Conservation (phyloP, 2,888 invertebrate genomes). For the Euspilapteryx auroguttella region DNA sequence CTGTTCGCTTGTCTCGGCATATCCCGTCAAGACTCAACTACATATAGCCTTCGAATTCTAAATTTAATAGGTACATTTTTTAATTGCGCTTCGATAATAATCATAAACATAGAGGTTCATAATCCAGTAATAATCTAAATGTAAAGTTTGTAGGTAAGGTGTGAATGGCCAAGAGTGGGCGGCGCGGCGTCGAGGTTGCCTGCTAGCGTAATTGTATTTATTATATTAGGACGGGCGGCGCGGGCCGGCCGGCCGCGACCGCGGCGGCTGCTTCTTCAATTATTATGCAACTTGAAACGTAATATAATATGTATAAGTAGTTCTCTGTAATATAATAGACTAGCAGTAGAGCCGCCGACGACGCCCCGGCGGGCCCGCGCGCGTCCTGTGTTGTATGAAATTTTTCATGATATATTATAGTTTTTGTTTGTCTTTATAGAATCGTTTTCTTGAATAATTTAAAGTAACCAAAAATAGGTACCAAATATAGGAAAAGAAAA, state of each 20-base stretch:
- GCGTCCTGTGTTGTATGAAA: conserved; percentile 35
- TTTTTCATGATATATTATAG: conserved; percentile 57
- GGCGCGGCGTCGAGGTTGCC: background rate
- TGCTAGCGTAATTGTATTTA: conserved; percentile 4
- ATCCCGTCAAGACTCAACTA: no score
- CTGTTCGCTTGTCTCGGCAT: no score
- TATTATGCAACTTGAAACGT: conserved; percentile 16
- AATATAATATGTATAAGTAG: conserved; percentile 13
- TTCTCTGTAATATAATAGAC: conserved; percentile 17
- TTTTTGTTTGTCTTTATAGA: conserved; percentile 55
- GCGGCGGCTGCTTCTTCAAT: conserved; percentile 16
- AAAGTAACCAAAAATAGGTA: conserved; percentile 59
- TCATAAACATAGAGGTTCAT: conserved; percentile 38
- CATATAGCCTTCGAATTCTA: conserved; percentile 41
- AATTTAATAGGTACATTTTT: conserved; percentile 31
- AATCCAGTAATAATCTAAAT: conserved; percentile 25
- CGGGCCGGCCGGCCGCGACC: conserved; percentile 1
- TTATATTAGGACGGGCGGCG: conserved; percentile 1
- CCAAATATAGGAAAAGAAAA: conserved; percentile 55
- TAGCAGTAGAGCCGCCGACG: conserved; percentile 10
- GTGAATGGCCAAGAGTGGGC: no score
- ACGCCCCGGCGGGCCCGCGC: conserved; percentile 22
- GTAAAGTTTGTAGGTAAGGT: no score
- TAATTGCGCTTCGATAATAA: conserved; percentile 39
- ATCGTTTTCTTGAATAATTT: conserved; percentile 53